Evolutionary conservation across 2,888 invertebrate genomes (phyloP).

Genomic region (Coenonympha arcania): DNA sequence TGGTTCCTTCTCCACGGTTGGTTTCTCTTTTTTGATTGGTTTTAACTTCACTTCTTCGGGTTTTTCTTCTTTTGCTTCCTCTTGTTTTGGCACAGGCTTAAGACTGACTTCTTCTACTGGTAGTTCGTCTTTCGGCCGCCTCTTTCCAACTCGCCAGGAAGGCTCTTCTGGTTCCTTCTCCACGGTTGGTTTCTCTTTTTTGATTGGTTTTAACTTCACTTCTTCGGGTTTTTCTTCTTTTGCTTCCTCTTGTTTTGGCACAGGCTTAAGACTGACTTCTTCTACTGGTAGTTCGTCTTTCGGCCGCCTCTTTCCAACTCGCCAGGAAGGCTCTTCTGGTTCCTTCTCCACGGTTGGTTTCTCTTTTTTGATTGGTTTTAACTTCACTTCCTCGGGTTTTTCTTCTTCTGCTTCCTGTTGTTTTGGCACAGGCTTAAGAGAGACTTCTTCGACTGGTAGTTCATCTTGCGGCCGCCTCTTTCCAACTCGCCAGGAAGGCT

Average conservation of each 20-base stretch:
- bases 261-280: no score
- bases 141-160: constrained; percentile 59
- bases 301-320: no score
- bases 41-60: constrained; percentile 55
- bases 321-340: no score
- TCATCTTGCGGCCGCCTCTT: constrained; percentile 46
- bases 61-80: constrained; percentile 42
- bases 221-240: no score
- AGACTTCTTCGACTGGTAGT: constrained; percentile 43
- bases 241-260: no score
- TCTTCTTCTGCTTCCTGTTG: constrained; percentile 32
- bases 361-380: constrained; percentile 16
- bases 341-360: no score
- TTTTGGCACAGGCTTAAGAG: constrained; percentile 31
- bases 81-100: constrained; percentile 26
- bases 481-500: constrained; percentile 42
- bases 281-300: no score
- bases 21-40: constrained; percentile 41
- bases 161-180: no score
- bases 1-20: no score
- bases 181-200: no score
- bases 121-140: constrained; percentile 22
- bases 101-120: constrained; percentile 48
- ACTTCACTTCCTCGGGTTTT: constrained; percentile 41
- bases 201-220: no score